These are phyloP conservation scores for Dryocosmus kuriphilus DNA, from an alignment of 2,888 invertebrate species.

Conservation along the genomic window DNA sequence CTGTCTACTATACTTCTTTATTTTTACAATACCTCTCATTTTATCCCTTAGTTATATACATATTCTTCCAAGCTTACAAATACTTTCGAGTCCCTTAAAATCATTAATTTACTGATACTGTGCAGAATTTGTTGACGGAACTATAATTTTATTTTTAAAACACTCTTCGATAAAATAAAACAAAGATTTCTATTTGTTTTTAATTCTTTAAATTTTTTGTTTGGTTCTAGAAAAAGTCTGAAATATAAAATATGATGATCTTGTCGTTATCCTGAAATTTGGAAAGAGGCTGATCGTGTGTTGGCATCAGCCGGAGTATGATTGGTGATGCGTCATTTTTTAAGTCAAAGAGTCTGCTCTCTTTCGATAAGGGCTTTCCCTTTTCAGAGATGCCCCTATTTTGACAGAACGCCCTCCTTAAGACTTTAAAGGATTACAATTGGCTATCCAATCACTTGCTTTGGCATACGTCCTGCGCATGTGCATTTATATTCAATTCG, in stretches of 20 bases:
- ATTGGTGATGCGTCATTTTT: slow-evolving; percentile 76
- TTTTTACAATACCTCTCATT: slow-evolving; percentile 45
- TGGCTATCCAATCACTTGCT: slow-evolving; percentile 59
- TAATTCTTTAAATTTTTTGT: too few relatives aligned
- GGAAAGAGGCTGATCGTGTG: slow-evolving; percentile 64
- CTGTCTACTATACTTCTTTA: slow-evolving; percentile 60
- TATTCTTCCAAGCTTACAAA: not conserved
- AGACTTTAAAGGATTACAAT: slow-evolving; percentile 66
- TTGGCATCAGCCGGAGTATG: slow-evolving; percentile 68
- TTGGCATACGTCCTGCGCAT: slow-evolving; percentile 70
- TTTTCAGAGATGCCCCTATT: slow-evolving; percentile 49
- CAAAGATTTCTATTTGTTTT: too few relatives aligned
- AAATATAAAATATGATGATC: not conserved
- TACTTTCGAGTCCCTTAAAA: too few relatives aligned
- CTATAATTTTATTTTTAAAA: too few relatives aligned
- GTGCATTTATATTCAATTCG: slow-evolving; percentile 51
- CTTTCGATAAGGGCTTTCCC: slow-evolving; percentile 66
- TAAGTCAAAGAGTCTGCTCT: slow-evolving; percentile 67
- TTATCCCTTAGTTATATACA: not conserved
- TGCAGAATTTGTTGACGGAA: too few relatives aligned
- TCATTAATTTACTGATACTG: too few relatives aligned
- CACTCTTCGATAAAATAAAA: too few relatives aligned
- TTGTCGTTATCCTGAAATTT: not conserved
- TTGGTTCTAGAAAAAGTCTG: not conserved
- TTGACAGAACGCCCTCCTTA: slow-evolving; percentile 45